Conservation (phyloP, 2,113 vertebrate species). For the Salvelinus sp. region DNA sequence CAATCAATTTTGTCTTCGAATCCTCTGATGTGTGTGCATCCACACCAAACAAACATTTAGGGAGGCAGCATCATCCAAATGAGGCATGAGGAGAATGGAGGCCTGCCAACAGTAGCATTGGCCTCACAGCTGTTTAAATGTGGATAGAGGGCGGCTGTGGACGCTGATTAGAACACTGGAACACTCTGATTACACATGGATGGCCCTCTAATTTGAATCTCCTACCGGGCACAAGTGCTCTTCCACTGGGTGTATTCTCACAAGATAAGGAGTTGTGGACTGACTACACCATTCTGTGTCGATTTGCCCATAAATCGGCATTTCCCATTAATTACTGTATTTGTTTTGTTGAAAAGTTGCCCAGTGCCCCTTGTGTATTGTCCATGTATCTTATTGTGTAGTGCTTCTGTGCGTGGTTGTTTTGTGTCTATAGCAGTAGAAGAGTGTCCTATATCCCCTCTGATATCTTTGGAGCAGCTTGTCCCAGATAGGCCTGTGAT, state of each 20-base stretch:
- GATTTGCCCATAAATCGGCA: not conserved
- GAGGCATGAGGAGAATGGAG: constrained; percentile 45
- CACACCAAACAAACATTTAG: constrained; percentile 32
- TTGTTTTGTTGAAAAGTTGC: not conserved
- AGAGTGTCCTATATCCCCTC: no score
- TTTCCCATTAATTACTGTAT: not conserved
- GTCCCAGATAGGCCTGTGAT: constrained; percentile 51
- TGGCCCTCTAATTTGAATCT: not conserved
- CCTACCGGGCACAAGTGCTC: not conserved
- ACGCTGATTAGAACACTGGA: constrained; percentile 58
- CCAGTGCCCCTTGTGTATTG: not conserved
- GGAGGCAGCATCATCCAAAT: constrained; percentile 44
- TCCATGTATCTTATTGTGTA: not conserved
- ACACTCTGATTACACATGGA: constrained; percentile 37
- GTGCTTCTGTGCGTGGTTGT: not conserved
- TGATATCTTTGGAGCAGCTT: constrained; percentile 40
- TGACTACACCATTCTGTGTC: no score
- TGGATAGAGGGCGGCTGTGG: constrained; percentile 38
- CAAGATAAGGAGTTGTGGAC: not conserved
- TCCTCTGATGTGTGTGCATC: not conserved
- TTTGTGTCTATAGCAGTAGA: constrained; percentile 10
- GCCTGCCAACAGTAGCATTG: constrained; percentile 62
- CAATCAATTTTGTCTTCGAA: not conserved
- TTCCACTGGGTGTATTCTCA: not conserved
- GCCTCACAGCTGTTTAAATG: constrained; percentile 65